Conservation (phyloP, 64 coral and sea anemone genomes). For the Catalaphyllia jardinei region DNA sequence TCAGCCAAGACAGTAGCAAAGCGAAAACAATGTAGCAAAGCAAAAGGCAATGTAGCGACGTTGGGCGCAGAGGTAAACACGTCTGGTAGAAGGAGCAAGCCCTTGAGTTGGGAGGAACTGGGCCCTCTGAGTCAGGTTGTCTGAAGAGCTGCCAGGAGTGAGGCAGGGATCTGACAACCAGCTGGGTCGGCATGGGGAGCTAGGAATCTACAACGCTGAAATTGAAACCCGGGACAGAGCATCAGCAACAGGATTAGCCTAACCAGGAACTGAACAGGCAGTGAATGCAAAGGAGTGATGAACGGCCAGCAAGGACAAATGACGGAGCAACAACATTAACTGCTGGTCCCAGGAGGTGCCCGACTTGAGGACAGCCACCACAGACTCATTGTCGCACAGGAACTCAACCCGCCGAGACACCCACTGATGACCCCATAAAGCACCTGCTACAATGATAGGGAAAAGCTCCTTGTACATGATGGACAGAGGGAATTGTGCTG, state of each 20-base stretch:
- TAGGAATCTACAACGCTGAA: too few relatives aligned
- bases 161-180: not conserved
- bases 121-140: not conserved
- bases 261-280: not conserved
- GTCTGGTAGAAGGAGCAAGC: not conserved
- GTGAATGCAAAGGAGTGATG: too few relatives aligned
- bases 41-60: slow-evolving; percentile 8
- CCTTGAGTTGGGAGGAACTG: slow-evolving; percentile 4
- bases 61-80: too few relatives aligned
- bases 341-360: not conserved
- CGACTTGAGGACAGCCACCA: not conserved
- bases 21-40: not conserved
- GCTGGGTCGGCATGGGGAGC: too few relatives aligned
- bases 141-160: not conserved
- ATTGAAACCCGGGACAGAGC: too few relatives aligned
- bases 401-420: not conserved
- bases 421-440: slow-evolving; percentile 17
- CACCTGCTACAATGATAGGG: slow-evolving; percentile 12
- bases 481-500: too few relatives aligned
- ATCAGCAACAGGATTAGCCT: not conserved
- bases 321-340: too few relatives aligned
- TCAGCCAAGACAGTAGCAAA: not conserved
- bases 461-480: not conserved
- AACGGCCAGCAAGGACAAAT: too few relatives aligned
- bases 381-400: too few relatives aligned